Evolutionary conservation across 2,888 invertebrate species (phyloP), one percentile per base, ranked within the genome.

Genomic region (Lepidochrysops patricia): DNA sequence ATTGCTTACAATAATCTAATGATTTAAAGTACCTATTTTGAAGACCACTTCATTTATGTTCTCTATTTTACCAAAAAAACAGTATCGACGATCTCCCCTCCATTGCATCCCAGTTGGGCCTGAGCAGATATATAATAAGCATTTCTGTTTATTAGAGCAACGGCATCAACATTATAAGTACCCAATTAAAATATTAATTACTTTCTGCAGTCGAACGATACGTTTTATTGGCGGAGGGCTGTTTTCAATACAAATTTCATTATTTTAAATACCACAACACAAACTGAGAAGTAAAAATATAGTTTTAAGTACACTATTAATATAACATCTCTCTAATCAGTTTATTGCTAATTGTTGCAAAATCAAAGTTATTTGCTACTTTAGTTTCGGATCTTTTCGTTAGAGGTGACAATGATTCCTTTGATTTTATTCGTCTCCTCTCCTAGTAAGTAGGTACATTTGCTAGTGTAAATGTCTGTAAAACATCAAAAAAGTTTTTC

Each of bases 111-210:
- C 2, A 23, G 19, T 19, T 19, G 23, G 12, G 9, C 23, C 84
- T 80, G 84, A 75, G 84, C 83, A 79, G 82, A 23, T 84, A 85
- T 86, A n/a, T n/a, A n/a, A n/a, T n/a, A 84, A 83, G 81, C 81
- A 76, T 19, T 9, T 19, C 43, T 43, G 23, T 43, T 43, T 43
- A 43, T 19, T 29, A 15, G 37, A 37, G 37, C 37, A 23, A 9
- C 29, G 29, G 29, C 74, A 82, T 82, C 83, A 84, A 81, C 83
- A 84, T 83, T 80, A 79, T 77, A 84, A 86, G 85, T 84, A 83
- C 83, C 85, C 86, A 87, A 87, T 89, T 87, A 87, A 89, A 88
- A 87, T 87, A 86, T 86, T 89, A 89, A 89, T 87, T 89, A 85
- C 86, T 80, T 76, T 79, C 80, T 82, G 82, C 80, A 82, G 80